A percentile compares a stretch with the other conserved stretches of the same genome.
These are phyloP conservation scores for Hyperopisus bebe DNA, from an alignment of 2,113 vertebrate species.

Conservation along the genomic window DNA sequence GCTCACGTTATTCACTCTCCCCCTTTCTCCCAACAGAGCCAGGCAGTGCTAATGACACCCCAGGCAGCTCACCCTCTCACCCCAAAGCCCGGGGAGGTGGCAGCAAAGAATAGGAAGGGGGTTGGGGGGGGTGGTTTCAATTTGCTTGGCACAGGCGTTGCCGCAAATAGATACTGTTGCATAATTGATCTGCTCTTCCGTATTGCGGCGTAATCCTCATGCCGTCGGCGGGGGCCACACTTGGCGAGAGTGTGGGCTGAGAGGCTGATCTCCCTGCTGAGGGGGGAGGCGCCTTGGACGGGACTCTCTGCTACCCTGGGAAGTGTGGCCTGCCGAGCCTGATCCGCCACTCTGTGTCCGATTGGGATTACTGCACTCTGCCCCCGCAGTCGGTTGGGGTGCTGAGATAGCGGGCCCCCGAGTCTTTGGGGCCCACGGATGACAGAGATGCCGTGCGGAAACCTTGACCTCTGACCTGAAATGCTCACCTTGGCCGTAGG, in stretches of 20 bases:
- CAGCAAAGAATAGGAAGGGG: background rate
- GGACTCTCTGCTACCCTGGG: constrained; percentile 8
- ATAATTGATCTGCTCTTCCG: constrained; percentile 11
- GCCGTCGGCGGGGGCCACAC: background rate
- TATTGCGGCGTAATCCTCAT: background rate
- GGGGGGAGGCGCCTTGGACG: constrained; percentile 46
- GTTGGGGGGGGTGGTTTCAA: background rate
- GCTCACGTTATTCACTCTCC: constrained; percentile 48
- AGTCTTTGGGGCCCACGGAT: background rate
- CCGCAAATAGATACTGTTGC: constrained; percentile 8
- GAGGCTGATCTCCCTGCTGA: constrained; percentile 37
- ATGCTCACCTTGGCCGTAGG: too few species aligned
- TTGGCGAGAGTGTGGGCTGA: constrained; percentile 9
- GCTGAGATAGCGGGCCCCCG: constrained; percentile 4
- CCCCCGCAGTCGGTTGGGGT: background rate
- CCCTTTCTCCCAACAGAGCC: constrained; percentile 33
- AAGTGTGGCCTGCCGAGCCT: constrained; percentile 41
- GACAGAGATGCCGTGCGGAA: background rate
- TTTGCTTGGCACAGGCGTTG: background rate
- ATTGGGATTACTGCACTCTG: constrained; percentile 15
- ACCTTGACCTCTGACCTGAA: background rate
- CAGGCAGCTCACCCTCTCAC: constrained; percentile 14
- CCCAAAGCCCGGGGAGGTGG: background rate
- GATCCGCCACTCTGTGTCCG: constrained; percentile 15
- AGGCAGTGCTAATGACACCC: constrained; percentile 19